Evolutionary conservation across 2,888 invertebrate species (phyloP).

Genomic region (Horisme vitalbata): DNA sequence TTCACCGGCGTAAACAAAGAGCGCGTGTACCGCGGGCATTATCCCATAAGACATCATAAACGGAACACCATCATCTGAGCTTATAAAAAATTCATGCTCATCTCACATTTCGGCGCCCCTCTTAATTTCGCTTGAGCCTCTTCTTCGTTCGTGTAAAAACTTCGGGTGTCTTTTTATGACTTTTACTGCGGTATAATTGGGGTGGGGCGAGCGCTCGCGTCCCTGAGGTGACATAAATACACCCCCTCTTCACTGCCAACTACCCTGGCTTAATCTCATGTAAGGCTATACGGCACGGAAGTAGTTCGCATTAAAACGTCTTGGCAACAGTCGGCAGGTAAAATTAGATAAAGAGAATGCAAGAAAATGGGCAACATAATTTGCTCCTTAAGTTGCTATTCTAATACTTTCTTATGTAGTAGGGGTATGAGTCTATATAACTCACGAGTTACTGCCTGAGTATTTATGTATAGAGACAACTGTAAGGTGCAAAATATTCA

Average conservation of each 20-base stretch:
- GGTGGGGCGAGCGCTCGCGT: conserved; percentile 78
- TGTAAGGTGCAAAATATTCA: conserved; percentile 34
- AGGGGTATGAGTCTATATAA: neutral
- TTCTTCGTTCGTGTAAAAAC: conserved; percentile 82
- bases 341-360: conserved; percentile 44
- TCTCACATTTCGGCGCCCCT: conserved; percentile 83
- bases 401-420: too few species aligned
- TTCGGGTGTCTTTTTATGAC: conserved; percentile 84
- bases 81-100: conserved; percentile 83
- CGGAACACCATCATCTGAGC: conserved; percentile 80
- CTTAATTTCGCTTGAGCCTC: conserved; percentile 82
- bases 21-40: conserved; percentile 75
- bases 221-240: conserved; percentile 83
- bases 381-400: neutral
- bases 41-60: conserved; percentile 82
- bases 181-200: conserved; percentile 84
- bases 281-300: conserved; percentile 70
- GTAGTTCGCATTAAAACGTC: conserved; percentile 65
- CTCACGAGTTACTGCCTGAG: conserved; percentile 3
- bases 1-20: conserved; percentile 72
- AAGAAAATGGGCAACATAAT: neutral
- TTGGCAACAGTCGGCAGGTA: conserved; percentile 49
- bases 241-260: conserved; percentile 64
- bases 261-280: conserved; percentile 77
- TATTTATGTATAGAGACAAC: conserved; percentile 23